These are phyloP conservation scores for Aphodius sticticus DNA, from an alignment of 2,888 invertebrate genomes.

Conservation along the genomic window DNA sequence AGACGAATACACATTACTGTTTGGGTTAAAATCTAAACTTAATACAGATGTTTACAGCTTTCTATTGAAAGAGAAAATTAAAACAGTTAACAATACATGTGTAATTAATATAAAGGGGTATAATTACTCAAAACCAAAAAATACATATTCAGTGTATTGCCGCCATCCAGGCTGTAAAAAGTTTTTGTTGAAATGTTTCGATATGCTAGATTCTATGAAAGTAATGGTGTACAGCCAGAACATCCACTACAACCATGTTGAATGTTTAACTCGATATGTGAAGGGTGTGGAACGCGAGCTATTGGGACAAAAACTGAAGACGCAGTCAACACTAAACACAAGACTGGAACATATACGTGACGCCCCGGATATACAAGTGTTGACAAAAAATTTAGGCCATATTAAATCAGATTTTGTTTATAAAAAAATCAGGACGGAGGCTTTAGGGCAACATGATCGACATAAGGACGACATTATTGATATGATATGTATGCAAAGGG, in stretches of 20 bases:
- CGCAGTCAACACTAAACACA: constrained; percentile 8
- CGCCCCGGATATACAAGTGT: neutral
- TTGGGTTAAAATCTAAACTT: neutral
- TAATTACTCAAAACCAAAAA: neutral
- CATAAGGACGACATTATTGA: constrained; percentile 15
- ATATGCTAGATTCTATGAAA: neutral
- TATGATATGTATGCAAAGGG: constrained; percentile 21
- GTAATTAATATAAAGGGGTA: too few species aligned
- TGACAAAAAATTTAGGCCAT: neutral
- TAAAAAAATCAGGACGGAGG: constrained; percentile 10
- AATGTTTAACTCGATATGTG: neutral
- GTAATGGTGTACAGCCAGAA: constrained; percentile 7
- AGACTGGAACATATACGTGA: neutral
- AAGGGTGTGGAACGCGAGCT: neutral
- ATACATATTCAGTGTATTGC: neutral
- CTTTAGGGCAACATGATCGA: neutral
- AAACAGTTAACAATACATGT: neutral
- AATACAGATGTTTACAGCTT: neutral
- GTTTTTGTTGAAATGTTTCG: constrained; percentile 12
- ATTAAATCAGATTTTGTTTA: neutral
- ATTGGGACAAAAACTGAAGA: constrained; percentile 12
- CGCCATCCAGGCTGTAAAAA: constrained; percentile 9
- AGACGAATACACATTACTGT: neutral
- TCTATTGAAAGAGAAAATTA: neutral
- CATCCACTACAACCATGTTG: constrained; percentile 7